Conservation (phyloP, 2,888 invertebrate species). For the Eupithecia exiguata region DNA sequence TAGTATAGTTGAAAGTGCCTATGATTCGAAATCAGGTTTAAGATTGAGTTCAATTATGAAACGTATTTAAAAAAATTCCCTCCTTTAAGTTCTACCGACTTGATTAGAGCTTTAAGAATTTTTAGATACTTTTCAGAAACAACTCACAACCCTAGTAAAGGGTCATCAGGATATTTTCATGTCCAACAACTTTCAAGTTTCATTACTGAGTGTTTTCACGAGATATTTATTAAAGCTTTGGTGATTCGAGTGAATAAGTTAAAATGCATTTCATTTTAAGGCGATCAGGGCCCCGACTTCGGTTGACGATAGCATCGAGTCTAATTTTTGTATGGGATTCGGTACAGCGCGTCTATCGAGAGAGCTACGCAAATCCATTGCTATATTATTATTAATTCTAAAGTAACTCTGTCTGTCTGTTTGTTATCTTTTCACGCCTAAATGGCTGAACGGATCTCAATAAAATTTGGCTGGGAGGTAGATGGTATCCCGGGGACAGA, state of each 20-base stretch:
- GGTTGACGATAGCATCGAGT: neutral
- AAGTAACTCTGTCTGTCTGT: no score
- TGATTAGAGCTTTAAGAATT: neutral
- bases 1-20: neutral
- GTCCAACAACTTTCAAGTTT: constrained; percentile 47
- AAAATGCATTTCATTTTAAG: neutral
- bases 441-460: no score
- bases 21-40: neutral
- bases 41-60: neutral
- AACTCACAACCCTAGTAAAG: constrained; percentile 18
- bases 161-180: constrained; percentile 42
- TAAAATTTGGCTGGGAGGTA: no score
- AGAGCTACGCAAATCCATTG: neutral
- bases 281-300: neutral
- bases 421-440: no score
- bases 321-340: neutral
- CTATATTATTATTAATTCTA: no score
- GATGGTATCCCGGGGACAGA: no score
- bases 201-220: constrained; percentile 43
- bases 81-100: neutral
- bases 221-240: constrained; percentile 39
- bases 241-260: neutral
- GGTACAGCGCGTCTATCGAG: neutral
- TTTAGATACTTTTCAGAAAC: neutral
- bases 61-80: neutral